Base-by-base conservation (phyloP, 2,888 invertebrate species). In the Chorisops tibialis region DNA sequence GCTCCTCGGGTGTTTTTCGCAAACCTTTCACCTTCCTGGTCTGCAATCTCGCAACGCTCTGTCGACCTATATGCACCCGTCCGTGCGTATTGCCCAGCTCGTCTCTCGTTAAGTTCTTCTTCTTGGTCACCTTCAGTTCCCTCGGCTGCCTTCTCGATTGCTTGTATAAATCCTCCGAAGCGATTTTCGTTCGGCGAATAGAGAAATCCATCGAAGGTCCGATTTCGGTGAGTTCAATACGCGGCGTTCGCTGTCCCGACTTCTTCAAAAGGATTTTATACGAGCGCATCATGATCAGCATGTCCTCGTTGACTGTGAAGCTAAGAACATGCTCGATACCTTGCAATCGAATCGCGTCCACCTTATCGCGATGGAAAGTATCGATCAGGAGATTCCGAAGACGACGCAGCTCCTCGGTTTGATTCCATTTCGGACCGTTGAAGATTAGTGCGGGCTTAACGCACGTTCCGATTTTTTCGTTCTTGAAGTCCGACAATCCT, bases 241-340 rank as follows among this genome's bases (percentile, higher is more conserved):
- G 85, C 0, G 98, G 98, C 54, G 87, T 89, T 70, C 86, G 85
- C 66, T 86, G 85, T 0, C 95, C 96, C 67, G 96, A 96, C 76
- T 97, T 98, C 75, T 96, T 96, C 51, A 97, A 76, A 52, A 84
- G 71, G 66, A 94, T 86, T 78, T 91, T 92, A 72, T 85, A 87
- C 4, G 88, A 87, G 62, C 96, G 82, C 69, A 98, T 75, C 65
- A 86, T 83, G 65, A 98, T 87, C 69, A 83, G 86, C 60, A 89
- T 89, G 67, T 91, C 89, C 38, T 84, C 81, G 2, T 86, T 83
- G 3, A 90, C 89, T 39, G 95, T 93, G 73, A 99, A 93, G 76
- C 91, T 89, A 21, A 98, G 79, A 0, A 91, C 91, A 80, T 96
- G 95, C 74, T 99, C 97, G 64, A 99, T 81, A 0, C 98, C 98